A percentile compares a stretch with the other conserved stretches of the same genome.
Conservation (phyloP, 2,113 vertebrate species). For the Psettodes erumei region DNA sequence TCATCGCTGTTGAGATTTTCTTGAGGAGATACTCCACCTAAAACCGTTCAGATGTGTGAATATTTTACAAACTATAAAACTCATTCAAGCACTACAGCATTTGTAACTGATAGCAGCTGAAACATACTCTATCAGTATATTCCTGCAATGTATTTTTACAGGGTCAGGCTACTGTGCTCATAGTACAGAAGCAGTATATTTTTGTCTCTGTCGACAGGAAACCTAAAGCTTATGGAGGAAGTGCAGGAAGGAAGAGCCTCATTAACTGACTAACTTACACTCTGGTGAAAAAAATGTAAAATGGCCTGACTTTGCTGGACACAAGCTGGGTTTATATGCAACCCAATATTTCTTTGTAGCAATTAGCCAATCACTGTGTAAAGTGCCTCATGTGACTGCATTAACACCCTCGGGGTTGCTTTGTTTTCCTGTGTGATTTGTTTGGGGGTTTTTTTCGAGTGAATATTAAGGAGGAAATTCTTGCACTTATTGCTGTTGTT, state of each 20-base stretch:
- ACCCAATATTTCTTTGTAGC: not conserved
- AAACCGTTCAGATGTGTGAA: not conserved
- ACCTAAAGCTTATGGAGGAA: conserved; percentile 62
- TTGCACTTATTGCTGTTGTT: not conserved
- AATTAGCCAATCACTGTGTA: not conserved
- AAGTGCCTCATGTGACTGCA: not conserved
- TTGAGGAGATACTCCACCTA: conserved; percentile 85
- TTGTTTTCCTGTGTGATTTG: not conserved
- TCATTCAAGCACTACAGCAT: rapidly evolving
- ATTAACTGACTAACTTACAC: conserved; percentile 62
- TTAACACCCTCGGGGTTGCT: not conserved
- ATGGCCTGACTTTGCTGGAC: not conserved
- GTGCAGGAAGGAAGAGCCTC: conserved; percentile 72
- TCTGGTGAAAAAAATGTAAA: conserved; percentile 31
- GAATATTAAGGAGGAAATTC: not conserved
- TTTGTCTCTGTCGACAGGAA: conserved; percentile 57
- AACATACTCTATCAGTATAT: not conserved
- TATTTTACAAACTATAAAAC: too few relatives aligned
- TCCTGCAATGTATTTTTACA: not conserved
- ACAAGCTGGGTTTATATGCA: not conserved
- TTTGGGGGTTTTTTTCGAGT: not conserved
- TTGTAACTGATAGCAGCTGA: not conserved
- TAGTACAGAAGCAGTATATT: conserved; percentile 51
- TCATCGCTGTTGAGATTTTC: conserved; percentile 83
- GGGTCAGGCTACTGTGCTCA: conserved; percentile 23